Percentiles rank a stretch among this genome's conserved stretches.
Evolutionary conservation across 2,888 invertebrate species (phyloP).

Genomic region (Mylabris sibirica): DNA sequence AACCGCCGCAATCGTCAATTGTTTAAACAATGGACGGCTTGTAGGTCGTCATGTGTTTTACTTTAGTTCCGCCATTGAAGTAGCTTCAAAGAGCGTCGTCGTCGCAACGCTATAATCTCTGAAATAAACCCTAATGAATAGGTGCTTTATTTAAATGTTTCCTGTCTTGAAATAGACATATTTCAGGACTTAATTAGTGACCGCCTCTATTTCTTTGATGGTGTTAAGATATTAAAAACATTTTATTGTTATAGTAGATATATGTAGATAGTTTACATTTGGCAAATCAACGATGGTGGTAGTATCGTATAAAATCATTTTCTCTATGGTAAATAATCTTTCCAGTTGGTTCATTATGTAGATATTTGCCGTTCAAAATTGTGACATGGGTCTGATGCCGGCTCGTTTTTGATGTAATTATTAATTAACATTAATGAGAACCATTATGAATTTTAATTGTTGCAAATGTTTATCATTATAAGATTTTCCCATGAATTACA

Average conservation of each 20-base stretch:
- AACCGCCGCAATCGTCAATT: slow-evolving; percentile 52
- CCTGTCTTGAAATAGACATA: slow-evolving; percentile 57
- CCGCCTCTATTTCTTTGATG: slow-evolving; percentile 45
- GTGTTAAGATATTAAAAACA: slow-evolving; percentile 46
- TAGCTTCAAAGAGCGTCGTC: slow-evolving; percentile 54
- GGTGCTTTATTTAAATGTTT: slow-evolving; percentile 59
- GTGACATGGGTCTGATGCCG: background rate
- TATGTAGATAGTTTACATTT: background rate
- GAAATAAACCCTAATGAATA: slow-evolving; percentile 56
- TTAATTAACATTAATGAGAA: slow-evolving; percentile 10
- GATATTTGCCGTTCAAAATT: background rate
- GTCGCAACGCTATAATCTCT: slow-evolving; percentile 46
- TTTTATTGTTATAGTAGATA: background rate
- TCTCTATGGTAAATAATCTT: background rate
- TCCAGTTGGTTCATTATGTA: background rate
- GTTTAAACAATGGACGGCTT: slow-evolving; percentile 56
- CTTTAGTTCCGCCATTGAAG: slow-evolving; percentile 57
- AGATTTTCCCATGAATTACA: background rate
- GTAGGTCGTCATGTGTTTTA: slow-evolving; percentile 56
- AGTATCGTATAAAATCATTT: background rate
- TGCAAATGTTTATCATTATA: background rate
- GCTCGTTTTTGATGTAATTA: slow-evolving; percentile 7
- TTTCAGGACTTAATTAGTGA: slow-evolving; percentile 55
- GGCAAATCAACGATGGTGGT: slow-evolving; percentile 8
- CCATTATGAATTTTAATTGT: slow-evolving; percentile 3